Conservation (phyloP, 2,113 vertebrate species). For the Dendrocopos noguchii region DNA sequence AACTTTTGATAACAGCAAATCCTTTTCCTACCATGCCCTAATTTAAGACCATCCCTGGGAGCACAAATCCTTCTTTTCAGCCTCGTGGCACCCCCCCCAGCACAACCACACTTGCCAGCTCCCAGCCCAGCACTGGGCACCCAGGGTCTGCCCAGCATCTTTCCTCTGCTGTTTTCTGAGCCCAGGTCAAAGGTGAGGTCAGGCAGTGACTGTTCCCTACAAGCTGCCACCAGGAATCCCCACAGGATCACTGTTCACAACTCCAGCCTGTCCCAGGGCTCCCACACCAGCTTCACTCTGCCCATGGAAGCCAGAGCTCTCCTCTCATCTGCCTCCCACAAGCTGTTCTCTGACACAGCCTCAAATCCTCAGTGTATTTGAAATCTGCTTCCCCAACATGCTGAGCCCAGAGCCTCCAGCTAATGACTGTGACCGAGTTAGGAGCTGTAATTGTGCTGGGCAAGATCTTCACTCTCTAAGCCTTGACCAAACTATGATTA, state of each 20-base stretch:
- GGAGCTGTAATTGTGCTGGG: background rate
- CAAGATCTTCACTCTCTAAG: background rate
- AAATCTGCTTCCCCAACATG: background rate
- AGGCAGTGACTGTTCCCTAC: background rate
- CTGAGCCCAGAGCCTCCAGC: background rate
- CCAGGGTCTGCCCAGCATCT: background rate
- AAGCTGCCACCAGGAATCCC: background rate
- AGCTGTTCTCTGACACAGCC: background rate
- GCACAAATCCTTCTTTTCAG: background rate
- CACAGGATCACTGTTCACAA: rapidly evolving
- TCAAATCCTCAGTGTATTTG: background rate
- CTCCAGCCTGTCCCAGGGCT: background rate
- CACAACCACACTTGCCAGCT: rapidly evolving
- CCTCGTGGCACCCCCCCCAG: rapidly evolving
- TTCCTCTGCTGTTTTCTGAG: background rate
- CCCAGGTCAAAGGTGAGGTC: background rate
- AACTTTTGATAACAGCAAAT: slow-evolving; percentile 1
- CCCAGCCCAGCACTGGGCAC: background rate
- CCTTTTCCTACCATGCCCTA: background rate
- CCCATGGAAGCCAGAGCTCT: background rate
- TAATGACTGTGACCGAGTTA: background rate
- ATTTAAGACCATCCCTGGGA: background rate
- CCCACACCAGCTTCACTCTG: background rate
- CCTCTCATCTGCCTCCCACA: slow-evolving; percentile 15
- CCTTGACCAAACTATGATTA: background rate